Evolutionary conservation across 2,113 vertebrate genomes (phyloP).

Genomic region (Scopus umbretta): DNA sequence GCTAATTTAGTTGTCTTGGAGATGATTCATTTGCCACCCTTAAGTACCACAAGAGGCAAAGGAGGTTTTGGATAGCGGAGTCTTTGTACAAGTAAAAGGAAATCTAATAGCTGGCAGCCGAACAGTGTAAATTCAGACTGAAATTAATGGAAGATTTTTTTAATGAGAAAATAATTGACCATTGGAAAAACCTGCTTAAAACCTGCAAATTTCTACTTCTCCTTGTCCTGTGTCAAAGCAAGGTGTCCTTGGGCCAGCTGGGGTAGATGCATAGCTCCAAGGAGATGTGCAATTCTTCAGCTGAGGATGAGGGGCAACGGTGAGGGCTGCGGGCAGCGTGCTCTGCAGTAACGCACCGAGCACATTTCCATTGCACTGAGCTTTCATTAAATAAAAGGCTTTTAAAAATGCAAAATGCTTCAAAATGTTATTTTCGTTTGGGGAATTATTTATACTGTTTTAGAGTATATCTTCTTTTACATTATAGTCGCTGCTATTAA

Average conservation of each 20-base stretch:
- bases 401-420: background rate
- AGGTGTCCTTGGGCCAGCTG: background rate
- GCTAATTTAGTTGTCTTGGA: background rate
- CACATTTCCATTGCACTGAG: accelerated
- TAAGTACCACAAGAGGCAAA: background rate
- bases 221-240: background rate
- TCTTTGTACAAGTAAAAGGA: background rate
- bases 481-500: background rate
- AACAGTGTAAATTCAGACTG: background rate
- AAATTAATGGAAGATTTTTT: background rate
- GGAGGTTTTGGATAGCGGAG: background rate
- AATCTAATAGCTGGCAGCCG: background rate
- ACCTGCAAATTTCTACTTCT: background rate
- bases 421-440: background rate
- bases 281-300: background rate
- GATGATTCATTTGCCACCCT: background rate
- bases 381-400: background rate
- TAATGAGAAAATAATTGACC: background rate
- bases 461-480: background rate
- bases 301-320: background rate
- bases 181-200: background rate
- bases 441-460: background rate
- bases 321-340: background rate
- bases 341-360: background rate
- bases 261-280: background rate